Conservation (phyloP, 2,888 invertebrate genomes). For the Epistrophe grossulariae region DNA sequence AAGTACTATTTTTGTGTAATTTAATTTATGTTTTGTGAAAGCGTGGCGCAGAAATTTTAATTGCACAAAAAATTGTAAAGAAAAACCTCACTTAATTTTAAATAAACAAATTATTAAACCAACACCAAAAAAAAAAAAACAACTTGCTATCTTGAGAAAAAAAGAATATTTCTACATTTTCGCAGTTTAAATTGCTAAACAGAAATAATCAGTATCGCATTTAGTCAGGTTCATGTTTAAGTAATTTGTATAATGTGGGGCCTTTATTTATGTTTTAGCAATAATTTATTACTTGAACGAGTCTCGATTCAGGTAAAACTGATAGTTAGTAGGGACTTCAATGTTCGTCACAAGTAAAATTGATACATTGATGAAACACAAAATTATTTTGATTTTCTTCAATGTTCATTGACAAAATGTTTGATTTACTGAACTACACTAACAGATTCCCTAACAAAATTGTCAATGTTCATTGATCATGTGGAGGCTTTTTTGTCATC, state of each 20-base stretch:
- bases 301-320: too few relatives aligned
- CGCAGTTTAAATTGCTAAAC: slow-evolving; percentile 28
- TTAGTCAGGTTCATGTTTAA: background rate
- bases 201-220: background rate
- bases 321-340: too few relatives aligned
- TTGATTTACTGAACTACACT: too few relatives aligned
- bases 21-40: slow-evolving; percentile 69
- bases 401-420: too few relatives aligned
- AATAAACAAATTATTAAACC: slow-evolving; percentile 49
- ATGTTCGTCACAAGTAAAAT: too few relatives aligned
- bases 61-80: slow-evolving; percentile 67
- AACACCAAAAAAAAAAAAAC: background rate
- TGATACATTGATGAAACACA: too few relatives aligned
- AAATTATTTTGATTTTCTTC: too few relatives aligned
- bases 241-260: background rate
- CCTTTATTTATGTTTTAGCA: background rate
- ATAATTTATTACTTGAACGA: too few relatives aligned
- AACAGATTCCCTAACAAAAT: too few relatives aligned
- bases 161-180: slow-evolving; percentile 7
- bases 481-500: too few relatives aligned
- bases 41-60: slow-evolving; percentile 75
- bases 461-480: too few relatives aligned
- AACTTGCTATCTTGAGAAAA: slow-evolving; percentile 24
- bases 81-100: slow-evolving; percentile 64
- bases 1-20: slow-evolving; percentile 42